phyloP scores from a whole-genome alignment of 2,797 vertebrate genomes.

The Syngnathus acus region DNA sequence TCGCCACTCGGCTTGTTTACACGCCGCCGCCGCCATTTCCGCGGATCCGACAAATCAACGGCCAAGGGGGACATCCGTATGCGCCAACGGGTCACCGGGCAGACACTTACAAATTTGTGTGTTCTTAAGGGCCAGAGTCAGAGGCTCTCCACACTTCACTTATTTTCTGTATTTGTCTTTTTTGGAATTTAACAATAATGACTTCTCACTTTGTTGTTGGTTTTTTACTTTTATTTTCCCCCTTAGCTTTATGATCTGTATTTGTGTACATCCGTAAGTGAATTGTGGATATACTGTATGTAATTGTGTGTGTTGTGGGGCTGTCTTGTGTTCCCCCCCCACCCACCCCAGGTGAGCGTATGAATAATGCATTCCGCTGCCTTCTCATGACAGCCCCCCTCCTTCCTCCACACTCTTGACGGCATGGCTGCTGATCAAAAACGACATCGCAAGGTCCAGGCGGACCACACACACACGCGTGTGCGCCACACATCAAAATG shows the following conservation, averaged over 20 bases:
- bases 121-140: conserved; percentile 28
- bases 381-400: conserved; percentile 88
- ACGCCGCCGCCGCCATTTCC: conserved; percentile 92
- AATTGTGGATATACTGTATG: background rate
- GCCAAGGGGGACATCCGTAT: conserved; percentile 90
- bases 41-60: conserved; percentile 98
- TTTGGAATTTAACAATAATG: too few relatives aligned
- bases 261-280: too few relatives aligned
- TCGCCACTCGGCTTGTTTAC: conserved; percentile 96
- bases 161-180: conserved; percentile 46
- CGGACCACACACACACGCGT: conserved; percentile 63
- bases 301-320: conserved; percentile 16
- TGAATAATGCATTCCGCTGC: conserved; percentile 96
- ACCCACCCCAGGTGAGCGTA: conserved; percentile 65
- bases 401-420: conserved; percentile 62
- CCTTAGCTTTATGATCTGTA: too few relatives aligned
- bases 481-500: conserved; percentile 84
- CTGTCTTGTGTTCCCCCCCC: conserved; percentile 31
- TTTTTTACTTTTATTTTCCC: background rate
- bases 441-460: conserved; percentile 98
- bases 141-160: conserved; percentile 75
- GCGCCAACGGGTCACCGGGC: conserved; percentile 81
- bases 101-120: conserved; percentile 76
- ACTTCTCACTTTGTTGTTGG: too few relatives aligned
- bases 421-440: conserved; percentile 92